phyloP scores from a whole-genome alignment of 2,797 vertebrate species.

The Helicolenus hilgendorfi region DNA sequence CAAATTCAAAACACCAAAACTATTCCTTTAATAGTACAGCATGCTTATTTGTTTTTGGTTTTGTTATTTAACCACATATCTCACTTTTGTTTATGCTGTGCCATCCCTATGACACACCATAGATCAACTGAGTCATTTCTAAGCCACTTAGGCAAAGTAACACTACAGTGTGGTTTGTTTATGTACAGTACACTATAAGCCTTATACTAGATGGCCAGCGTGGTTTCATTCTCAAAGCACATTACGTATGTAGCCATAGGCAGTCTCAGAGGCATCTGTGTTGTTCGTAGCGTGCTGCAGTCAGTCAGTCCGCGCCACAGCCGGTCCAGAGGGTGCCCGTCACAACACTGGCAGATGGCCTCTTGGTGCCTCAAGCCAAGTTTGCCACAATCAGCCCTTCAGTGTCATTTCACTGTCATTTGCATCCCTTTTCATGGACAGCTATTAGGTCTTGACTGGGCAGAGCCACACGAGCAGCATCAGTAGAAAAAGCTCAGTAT shows the following conservation, averaged over 20 bases:
- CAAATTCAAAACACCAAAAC: background rate
- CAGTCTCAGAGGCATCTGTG: constrained; percentile 59
- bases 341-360: constrained; percentile 81
- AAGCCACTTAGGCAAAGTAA: background rate
- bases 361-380: constrained; percentile 41
- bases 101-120: background rate
- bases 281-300: constrained; percentile 43
- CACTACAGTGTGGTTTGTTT: background rate
- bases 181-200: background rate
- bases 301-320: constrained; percentile 47
- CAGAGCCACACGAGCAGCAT: background rate
- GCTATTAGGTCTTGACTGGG: background rate
- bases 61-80: background rate
- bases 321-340: constrained; percentile 55
- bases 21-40: no score
- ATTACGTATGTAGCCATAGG: constrained; percentile 33
- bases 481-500: background rate
- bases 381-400: constrained; percentile 67
- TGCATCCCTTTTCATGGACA: constrained; percentile 43
- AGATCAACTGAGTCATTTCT: background rate
- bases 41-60: background rate
- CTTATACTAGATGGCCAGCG: background rate
- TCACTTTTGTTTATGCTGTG: background rate
- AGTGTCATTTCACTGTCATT: constrained; percentile 50
- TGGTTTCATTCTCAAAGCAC: constrained; percentile 36